Conservation (phyloP, 2,888 invertebrate species). For the Aproaerema taeniolella region DNA sequence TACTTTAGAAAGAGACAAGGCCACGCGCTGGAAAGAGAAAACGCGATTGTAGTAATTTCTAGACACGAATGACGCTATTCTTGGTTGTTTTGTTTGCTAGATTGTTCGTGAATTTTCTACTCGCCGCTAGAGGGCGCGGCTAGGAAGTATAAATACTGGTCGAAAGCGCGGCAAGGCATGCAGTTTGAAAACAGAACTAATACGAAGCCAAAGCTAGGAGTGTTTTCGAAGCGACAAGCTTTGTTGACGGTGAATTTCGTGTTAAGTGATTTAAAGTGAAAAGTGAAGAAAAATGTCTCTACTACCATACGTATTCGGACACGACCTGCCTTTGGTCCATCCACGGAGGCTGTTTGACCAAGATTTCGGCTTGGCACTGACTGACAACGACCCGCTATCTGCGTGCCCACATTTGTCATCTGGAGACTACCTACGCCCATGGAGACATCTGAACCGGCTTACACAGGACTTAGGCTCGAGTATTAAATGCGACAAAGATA, state of each 20-base stretch:
- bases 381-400: constrained; percentile 48
- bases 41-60: too few relatives aligned
- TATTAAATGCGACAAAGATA: constrained; percentile 65
- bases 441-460: constrained; percentile 50
- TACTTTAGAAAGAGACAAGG: too few relatives aligned
- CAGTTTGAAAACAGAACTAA: constrained; percentile 1
- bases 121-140: not conserved
- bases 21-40: too few relatives aligned
- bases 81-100: too few relatives aligned
- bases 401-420: constrained; percentile 32
- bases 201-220: not conserved
- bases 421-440: constrained; percentile 47
- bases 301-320: constrained; percentile 34
- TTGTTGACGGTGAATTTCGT: not conserved
- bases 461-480: constrained; percentile 64
- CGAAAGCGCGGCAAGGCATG: not conserved
- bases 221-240: not conserved
- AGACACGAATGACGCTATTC: too few relatives aligned
- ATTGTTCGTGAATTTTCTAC: constrained; percentile 4
- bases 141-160: not conserved
- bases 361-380: constrained; percentile 40
- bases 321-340: constrained; percentile 20
- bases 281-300: constrained; percentile 21
- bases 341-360: constrained; percentile 30
- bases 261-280: not conserved